Percentiles rank a stretch among this genome's conserved stretches.
These are phyloP conservation scores for Himalopsyche phryganea DNA, from an alignment of 1,140 invertebrate species.

Conservation along the genomic window DNA sequence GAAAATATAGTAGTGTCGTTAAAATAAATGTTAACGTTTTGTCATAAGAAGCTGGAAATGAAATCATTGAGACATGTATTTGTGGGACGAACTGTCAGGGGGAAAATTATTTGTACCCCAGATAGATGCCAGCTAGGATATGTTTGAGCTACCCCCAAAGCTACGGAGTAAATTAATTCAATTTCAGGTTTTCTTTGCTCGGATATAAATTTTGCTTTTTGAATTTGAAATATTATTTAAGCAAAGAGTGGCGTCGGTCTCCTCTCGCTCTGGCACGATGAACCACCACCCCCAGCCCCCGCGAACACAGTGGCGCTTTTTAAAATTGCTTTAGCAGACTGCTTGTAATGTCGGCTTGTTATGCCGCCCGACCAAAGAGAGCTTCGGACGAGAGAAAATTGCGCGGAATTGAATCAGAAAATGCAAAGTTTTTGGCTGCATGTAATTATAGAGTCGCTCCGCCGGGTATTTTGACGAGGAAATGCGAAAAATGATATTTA, in stretches of 20 bases:
- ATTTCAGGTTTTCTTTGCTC: slow-evolving; percentile 34
- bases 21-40: too few relatives aligned
- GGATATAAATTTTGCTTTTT: slow-evolving; percentile 34
- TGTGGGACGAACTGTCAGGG: too few relatives aligned
- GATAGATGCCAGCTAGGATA: background rate
- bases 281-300: background rate
- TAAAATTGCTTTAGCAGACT: slow-evolving; percentile 27
- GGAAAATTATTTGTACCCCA: too few relatives aligned
- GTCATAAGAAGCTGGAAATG: too few relatives aligned
- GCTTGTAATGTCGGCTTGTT: slow-evolving; percentile 21
- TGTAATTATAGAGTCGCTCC: too few relatives aligned
- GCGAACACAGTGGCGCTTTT: slow-evolving; percentile 8
- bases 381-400: slow-evolving; percentile 26
- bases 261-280: too few relatives aligned
- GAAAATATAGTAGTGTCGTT: too few relatives aligned
- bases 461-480: too few relatives aligned
- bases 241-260: slow-evolving; percentile 21
- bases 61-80: too few relatives aligned
- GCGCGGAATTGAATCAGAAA: slow-evolving; percentile 25
- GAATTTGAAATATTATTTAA: slow-evolving; percentile 35
- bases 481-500: too few relatives aligned
- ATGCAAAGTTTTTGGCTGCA: slow-evolving; percentile 19
- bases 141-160: slow-evolving; percentile 4
- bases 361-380: slow-evolving; percentile 8
- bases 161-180: slow-evolving; percentile 32